Percentiles rank a stretch among this genome's conserved stretches.
These are phyloP conservation scores for Liasis olivaceus DNA, from an alignment of 2,797 vertebrate species.

Conservation along the genomic window DNA sequence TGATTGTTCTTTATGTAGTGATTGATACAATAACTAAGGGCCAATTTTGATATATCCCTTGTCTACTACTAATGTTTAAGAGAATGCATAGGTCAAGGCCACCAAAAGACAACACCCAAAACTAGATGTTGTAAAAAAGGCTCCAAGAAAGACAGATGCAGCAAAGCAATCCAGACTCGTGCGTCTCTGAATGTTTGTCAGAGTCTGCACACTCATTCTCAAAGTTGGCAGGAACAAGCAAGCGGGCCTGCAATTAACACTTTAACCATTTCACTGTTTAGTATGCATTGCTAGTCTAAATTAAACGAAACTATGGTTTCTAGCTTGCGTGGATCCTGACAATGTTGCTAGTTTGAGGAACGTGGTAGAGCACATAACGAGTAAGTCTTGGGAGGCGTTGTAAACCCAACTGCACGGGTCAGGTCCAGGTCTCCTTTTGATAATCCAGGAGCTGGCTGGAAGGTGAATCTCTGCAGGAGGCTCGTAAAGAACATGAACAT, in stretches of 20 bases:
- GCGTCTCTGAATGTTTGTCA: background rate
- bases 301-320: too few species aligned
- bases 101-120: background rate
- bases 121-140: background rate
- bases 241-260: too few species aligned
- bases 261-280: too few species aligned
- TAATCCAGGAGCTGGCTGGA: conserved; percentile 5
- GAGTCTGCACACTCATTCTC: too few species aligned
- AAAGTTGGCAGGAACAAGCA: too few species aligned
- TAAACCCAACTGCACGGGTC: background rate
- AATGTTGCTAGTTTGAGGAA: background rate
- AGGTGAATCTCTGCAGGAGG: conserved; percentile 24
- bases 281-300: too few species aligned
- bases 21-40: background rate
- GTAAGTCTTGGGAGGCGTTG: background rate
- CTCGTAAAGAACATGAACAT: conserved; percentile 30
- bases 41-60: background rate
- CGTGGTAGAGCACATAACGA: conserved; percentile 12
- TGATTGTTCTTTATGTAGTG: background rate
- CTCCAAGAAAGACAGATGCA: background rate
- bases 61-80: background rate
- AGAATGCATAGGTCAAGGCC: background rate
- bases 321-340: too few species aligned
- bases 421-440: conserved; percentile 22
- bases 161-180: background rate